phyloP scores from a whole-genome alignment of 1,140 invertebrate genomes.

The Megalonaias nervosa region DNA sequence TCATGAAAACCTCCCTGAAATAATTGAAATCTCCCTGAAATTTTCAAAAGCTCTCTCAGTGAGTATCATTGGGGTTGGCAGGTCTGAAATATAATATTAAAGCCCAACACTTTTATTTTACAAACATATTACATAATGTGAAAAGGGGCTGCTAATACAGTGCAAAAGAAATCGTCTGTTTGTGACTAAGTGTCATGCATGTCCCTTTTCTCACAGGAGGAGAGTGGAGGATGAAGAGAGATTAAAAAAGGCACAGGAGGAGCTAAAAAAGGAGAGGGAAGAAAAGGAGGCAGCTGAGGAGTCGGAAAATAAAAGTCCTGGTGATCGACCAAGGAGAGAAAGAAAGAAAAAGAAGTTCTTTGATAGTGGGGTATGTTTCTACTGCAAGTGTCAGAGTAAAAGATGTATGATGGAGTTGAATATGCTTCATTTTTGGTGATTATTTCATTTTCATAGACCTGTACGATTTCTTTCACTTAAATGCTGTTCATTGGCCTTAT shows the following conservation, averaged over 20 bases:
- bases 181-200: neutral
- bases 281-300: constrained; percentile 34
- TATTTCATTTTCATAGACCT: too few species aligned
- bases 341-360: constrained; percentile 43
- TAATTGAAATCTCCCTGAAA: too few species aligned
- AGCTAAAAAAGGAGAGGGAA: constrained; percentile 40
- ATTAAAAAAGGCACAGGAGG: constrained; percentile 53
- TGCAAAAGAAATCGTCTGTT: neutral
- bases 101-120: too few species aligned
- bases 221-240: constrained; percentile 54
- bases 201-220: constrained; percentile 37
- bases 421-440: neutral
- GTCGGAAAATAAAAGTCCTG: constrained; percentile 16
- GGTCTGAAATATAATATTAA: too few species aligned
- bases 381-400: neutral
- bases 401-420: neutral
- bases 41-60: too few species aligned
- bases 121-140: too few species aligned
- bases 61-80: too few species aligned
- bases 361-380: constrained; percentile 34
- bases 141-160: neutral
- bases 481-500: too few species aligned
- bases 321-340: constrained; percentile 34
- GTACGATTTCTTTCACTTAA: too few species aligned
- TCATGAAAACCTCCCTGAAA: too few species aligned